Conservation (phyloP, 2,888 invertebrate species). For the Strigamia maritima region DNA sequence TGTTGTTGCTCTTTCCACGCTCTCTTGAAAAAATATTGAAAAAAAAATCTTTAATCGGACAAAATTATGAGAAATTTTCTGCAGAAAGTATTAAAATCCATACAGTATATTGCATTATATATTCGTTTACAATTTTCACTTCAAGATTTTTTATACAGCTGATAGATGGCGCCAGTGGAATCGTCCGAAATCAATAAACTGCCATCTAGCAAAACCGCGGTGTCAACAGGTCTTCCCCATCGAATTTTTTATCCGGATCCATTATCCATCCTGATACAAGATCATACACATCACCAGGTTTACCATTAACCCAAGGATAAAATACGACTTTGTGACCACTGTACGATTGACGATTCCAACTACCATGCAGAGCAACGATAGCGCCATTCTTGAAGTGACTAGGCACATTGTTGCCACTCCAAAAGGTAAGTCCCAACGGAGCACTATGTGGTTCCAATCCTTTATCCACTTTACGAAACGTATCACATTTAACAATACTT, state of each 20-base stretch:
- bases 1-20: too few species aligned
- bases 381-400: conserved; percentile 13
- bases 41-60: too few species aligned
- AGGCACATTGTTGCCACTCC: conserved; percentile 26
- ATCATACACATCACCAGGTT: neutral
- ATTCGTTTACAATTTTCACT: too few species aligned
- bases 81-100: too few species aligned
- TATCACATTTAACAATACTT: neutral
- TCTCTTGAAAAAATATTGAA: too few species aligned
- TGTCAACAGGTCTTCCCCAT: conserved; percentile 35
- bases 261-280: conserved; percentile 33
- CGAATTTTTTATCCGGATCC: conserved; percentile 1
- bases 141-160: conserved; percentile 6
- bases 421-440: conserved; percentile 28
- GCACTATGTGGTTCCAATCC: conserved; percentile 30
- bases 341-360: neutral
- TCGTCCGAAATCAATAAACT: conserved; percentile 33
- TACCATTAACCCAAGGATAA: conserved; percentile 11
- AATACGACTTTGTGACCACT: conserved; percentile 18
- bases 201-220: neutral
- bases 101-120: too few species aligned
- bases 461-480: neutral
- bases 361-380: conserved; percentile 3
- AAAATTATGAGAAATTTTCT: too few species aligned
- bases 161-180: conserved; percentile 35